Evolutionary conservation across 2,113 vertebrate genomes (phyloP), one percentile per base, ranked within the genome.

Genomic region (Progne subis): DNA sequence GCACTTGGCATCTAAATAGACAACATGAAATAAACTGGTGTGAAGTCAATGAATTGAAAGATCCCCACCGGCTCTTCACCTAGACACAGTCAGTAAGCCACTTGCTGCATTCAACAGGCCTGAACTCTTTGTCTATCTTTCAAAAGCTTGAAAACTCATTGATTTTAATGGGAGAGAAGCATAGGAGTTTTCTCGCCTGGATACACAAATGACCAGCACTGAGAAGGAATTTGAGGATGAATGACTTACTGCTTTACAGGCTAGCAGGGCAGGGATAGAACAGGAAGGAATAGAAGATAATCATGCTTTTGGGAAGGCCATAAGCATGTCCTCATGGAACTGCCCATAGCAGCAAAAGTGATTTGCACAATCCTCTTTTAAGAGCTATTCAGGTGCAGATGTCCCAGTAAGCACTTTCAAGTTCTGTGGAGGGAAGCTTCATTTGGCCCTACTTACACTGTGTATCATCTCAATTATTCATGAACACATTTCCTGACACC

Each of bases 151-250:
- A 90, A 88, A 88, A 67, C 20, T 37, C 76, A 43, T 25, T 72
- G 52, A 77, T 85, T 94, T 88, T 50, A 80, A 23, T 43, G 25
- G 71, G 12, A 61, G 37, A 92, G 59, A 83, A 80, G 9, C 63
- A 77, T 1, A 61, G 28, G 53, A 77, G 25, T 31, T 3, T 34
- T 88, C 37, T 86, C 15, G 20, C 59, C 28, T 12, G 4, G 77
- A 39, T 32, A 17, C 32, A 50, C 0, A 0, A 61, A 49, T 47
- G 32, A 46, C 24, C 26, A 29, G 24, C 60, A n/a, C 46, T 1
- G 2, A 85, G 37, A n/a, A 84, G 28, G 61, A 94, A 75, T 55
- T 4, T 59, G 56, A 70, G 44, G 39, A 49, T 52, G 28, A 80
- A 71, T 28, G 46, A 46, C 0, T 1, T 39, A 41, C 3, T 85